Conservation (phyloP, 2,888 invertebrate genomes). For the Thecocarcelia acutangulata region DNA sequence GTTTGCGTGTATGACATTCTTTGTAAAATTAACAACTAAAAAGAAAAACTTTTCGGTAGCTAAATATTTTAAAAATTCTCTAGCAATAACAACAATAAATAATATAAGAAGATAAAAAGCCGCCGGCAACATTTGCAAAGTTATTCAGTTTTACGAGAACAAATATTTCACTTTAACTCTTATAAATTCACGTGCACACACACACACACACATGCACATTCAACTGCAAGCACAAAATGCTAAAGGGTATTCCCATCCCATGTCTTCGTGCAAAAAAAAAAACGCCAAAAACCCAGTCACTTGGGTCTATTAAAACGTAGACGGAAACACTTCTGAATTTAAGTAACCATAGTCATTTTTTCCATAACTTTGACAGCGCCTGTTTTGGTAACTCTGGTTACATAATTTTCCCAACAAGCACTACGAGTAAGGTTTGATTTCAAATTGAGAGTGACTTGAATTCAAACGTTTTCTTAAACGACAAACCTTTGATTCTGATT, state of each 20-base stretch:
- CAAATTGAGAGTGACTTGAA: too few species aligned
- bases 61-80: conserved; percentile 74
- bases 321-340: too few species aligned
- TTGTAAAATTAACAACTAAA: conserved; percentile 67
- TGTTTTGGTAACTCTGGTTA: too few species aligned
- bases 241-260: neutral
- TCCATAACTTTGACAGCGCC: too few species aligned
- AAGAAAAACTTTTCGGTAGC: conserved; percentile 38
- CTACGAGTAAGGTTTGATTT: too few species aligned
- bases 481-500: too few species aligned
- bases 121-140: conserved; percentile 76
- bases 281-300: too few species aligned
- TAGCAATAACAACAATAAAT: conserved; percentile 60
- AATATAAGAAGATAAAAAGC: conserved; percentile 60
- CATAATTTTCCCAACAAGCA: too few species aligned
- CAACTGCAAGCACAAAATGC: neutral
- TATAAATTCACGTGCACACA: neutral
- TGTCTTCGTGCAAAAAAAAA: neutral
- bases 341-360: too few species aligned
- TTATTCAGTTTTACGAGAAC: conserved; percentile 64
- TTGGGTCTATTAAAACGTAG: too few species aligned
- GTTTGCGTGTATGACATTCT: conserved; percentile 34
- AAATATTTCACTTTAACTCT: conserved; percentile 35
- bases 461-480: too few species aligned
- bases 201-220: conserved; percentile 13